Percentiles rank a stretch among this genome's conserved stretches.
Conservation (phyloP, 2,113 vertebrate species). For the Hyperopisus bebe region DNA sequence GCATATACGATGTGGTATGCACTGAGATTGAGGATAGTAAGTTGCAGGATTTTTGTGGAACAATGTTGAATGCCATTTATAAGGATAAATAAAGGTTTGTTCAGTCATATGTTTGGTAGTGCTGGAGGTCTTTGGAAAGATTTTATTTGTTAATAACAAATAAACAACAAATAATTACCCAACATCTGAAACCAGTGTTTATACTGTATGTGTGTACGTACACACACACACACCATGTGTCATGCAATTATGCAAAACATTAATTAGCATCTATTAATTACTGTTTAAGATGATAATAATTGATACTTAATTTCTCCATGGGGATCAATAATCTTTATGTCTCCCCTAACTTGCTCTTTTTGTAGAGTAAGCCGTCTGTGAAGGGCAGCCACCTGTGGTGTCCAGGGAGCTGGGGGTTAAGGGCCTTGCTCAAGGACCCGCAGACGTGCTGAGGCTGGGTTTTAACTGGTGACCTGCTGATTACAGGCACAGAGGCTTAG, state of each 20-base stretch:
- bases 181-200: neutral
- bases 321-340: no score
- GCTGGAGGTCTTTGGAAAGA: neutral
- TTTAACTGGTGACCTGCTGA: no score
- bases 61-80: constrained; percentile 65
- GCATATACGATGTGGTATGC: constrained; percentile 61
- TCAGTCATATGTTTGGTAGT: constrained; percentile 45
- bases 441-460: no score
- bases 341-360: no score
- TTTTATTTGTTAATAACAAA: neutral
- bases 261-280: no score
- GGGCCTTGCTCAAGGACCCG: no score
- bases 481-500: no score
- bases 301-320: no score
- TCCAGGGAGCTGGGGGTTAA: no score
- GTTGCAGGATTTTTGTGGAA: constrained; percentile 37
- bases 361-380: no score
- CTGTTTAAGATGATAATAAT: no score
- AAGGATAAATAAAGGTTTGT: constrained; percentile 69
- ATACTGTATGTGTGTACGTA: neutral
- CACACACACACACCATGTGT: neutral
- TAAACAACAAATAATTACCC: neutral
- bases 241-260: neutral
- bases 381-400: no score
- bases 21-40: constrained; percentile 62